Evolutionary conservation across 2,797 vertebrate genomes (phyloP), one percentile per base, ranked within the genome.

Genomic region (Podarcis siculus): DNA sequence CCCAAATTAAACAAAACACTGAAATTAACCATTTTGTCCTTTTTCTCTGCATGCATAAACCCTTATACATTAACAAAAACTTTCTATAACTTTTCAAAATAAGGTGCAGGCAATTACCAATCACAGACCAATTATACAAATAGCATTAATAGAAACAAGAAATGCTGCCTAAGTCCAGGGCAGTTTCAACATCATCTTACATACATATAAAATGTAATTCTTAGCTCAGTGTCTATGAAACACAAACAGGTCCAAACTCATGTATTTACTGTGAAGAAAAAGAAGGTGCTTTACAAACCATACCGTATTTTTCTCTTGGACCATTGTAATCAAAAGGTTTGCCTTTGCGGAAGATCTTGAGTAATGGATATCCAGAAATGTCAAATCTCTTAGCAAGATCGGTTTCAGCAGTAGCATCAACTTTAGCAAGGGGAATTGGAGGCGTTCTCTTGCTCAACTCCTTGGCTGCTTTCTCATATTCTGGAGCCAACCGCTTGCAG

Each of bases 281-380:
- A 61, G 27, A 82, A 49, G 32, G 13, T 12, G 64, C 17, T 81
- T 75, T 32, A 5, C 64, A 42, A 42, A 42, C 49, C 86, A 2
- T 97, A 99, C 99, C 99, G 0, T 97, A 96, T 91, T 98, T 98
- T 94, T 99, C 98, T 95, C 98, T 96, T 37, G 99, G 99, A n/a
- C 99, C 99, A 0, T 96, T 98, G 96, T 99, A 99, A 42, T 99
- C 98, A 1, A 98, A 99, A 79, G 96, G 90, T 89, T 98, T 99
- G 79, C 99, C 99, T 92, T 97, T 99, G 93, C 99, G 98, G 95
- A 99, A 99, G 81, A 99, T 98, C 96, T 99, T 99, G 85, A 99
- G 97, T 6, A 98, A 98, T 66, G 99, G 99, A 89, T 98, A 99
- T 58, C 99, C 98, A 0, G 98, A 96, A 15, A 99, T 98, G 0